Conservation (phyloP, 2,797 vertebrate species). For the Hipposideros larvatus region DNA sequence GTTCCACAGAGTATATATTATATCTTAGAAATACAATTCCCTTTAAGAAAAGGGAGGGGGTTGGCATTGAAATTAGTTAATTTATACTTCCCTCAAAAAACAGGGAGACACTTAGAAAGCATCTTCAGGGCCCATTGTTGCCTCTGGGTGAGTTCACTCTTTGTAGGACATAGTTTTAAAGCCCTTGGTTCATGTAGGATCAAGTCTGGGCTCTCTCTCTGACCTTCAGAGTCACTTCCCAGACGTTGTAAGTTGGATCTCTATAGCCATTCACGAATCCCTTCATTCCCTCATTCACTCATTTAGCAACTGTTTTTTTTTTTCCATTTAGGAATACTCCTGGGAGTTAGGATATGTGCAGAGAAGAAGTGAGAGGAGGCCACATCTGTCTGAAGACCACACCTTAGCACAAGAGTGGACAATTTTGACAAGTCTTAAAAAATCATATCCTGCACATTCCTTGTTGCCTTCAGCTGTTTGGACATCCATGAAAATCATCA, state of each 20-base stretch:
- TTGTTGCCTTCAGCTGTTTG: background rate
- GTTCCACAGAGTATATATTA: background rate
- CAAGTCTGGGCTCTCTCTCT: background rate
- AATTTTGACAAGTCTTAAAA: background rate
- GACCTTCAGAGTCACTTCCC: background rate
- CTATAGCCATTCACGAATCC: background rate
- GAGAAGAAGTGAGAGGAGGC: background rate
- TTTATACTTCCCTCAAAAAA: background rate
- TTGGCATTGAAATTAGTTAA: background rate
- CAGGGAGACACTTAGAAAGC: background rate
- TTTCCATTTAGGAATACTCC: background rate
- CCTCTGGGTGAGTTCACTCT: background rate
- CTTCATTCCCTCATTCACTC: background rate
- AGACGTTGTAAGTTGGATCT: background rate
- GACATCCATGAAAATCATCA: background rate
- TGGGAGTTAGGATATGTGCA: too few relatives aligned
- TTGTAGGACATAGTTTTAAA: background rate
- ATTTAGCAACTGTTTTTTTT: background rate
- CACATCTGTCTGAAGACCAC: background rate
- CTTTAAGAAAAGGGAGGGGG: background rate
- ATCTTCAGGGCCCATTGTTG: background rate
- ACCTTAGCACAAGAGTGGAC: background rate
- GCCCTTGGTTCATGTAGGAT: background rate
- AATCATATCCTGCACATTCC: background rate
- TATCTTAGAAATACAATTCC: background rate